Conservation (phyloP, 2,888 invertebrate genomes). For the Lepidonotus clava region DNA sequence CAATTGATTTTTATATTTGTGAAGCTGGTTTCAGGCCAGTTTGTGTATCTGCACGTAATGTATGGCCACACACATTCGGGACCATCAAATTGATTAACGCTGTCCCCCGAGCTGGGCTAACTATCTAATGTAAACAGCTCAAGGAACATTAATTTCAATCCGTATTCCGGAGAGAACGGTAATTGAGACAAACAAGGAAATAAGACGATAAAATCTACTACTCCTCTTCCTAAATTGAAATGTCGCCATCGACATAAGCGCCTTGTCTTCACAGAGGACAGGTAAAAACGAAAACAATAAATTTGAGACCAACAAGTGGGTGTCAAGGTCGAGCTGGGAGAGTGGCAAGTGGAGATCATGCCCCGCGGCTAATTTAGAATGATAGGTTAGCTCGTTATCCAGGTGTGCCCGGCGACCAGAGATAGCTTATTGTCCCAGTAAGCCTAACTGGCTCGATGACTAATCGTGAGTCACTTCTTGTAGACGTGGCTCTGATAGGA, state of each 20-base stretch:
- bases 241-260: neutral
- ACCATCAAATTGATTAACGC: neutral
- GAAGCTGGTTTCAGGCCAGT: neutral
- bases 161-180: neutral
- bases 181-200: neutral
- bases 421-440: neutral
- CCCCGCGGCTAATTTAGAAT: neutral
- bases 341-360: neutral
- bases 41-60: conserved; percentile 13
- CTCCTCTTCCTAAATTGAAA: neutral
- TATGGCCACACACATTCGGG: neutral
- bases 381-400: neutral
- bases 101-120: neutral
- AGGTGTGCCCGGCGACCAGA: neutral
- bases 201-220: neutral
- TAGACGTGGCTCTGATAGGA: too few species aligned
- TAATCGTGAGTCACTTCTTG: neutral
- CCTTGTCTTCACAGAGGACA: too few species aligned
- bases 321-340: neutral
- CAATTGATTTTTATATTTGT: neutral
- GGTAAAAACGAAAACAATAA: too few species aligned
- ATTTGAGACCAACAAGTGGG: neutral
- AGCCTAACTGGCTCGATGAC: neutral
- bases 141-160: neutral
- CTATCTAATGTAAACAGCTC: neutral